Conservation (phyloP, 2,888 invertebrate species). For the Cataglyphis albicans region DNA sequence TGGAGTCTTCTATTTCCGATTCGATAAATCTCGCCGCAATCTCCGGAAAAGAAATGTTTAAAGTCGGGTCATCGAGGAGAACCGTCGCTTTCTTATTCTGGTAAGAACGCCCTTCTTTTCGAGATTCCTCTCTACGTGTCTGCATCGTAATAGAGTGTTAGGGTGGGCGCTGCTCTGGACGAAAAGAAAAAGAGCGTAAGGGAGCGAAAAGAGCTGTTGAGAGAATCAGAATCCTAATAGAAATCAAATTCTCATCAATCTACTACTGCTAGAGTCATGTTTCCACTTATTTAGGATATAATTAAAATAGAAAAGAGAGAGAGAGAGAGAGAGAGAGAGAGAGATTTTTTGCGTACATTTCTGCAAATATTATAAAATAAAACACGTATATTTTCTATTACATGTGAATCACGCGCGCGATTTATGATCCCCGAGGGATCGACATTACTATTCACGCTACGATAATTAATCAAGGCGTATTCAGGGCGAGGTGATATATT, state of each 20-base stretch:
- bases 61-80: conserved; percentile 36
- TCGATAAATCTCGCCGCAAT: conserved; percentile 46
- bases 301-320: background rate
- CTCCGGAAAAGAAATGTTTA: conserved; percentile 44
- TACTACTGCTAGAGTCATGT: background rate
- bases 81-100: conserved; percentile 20
- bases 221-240: conserved; percentile 12
- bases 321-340: background rate
- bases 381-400: conserved; percentile 25
- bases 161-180: background rate
- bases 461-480: conserved; percentile 43
- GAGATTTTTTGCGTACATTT: background rate
- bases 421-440: conserved; percentile 19
- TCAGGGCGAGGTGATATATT: conserved; percentile 25
- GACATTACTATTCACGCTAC: conserved; percentile 40
- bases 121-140: conserved; percentile 36
- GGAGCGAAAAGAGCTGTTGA: background rate
- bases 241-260: conserved; percentile 20
- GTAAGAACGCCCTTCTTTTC: conserved; percentile 20
- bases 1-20: conserved; percentile 31
- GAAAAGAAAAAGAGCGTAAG: background rate
- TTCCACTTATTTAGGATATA: background rate
- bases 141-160: conserved; percentile 35
- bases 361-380: conserved; percentile 3
- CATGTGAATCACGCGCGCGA: conserved; percentile 12